Evolutionary conservation across 2,797 vertebrate genomes (phyloP).

Genomic region (Aselliscus stoliczkanus): DNA sequence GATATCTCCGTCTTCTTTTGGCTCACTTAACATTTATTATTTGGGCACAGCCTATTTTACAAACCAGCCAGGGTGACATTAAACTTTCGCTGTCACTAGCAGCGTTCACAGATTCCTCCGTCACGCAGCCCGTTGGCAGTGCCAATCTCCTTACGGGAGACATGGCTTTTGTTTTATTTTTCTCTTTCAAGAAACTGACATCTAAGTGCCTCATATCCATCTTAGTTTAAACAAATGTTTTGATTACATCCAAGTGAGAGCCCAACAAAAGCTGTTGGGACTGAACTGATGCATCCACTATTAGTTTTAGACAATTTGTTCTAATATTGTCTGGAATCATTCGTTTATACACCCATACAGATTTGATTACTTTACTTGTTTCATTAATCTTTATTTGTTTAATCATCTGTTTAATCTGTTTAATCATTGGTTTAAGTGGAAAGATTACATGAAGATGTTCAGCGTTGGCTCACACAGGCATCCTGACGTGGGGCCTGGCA

Average conservation of each 20-base stretch:
- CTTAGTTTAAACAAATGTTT: conserved; percentile 79
- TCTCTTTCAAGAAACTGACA: conserved; percentile 72
- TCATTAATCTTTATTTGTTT: conserved; percentile 86
- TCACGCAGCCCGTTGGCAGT: accelerated
- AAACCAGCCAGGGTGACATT: not conserved
- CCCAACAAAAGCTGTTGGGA: conserved; percentile 75
- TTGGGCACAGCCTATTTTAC: not conserved
- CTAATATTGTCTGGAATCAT: conserved; percentile 81
- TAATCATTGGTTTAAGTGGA: conserved; percentile 83
- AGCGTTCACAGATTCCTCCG: not conserved
- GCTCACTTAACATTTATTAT: not conserved
- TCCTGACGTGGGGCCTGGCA: conserved; percentile 19
- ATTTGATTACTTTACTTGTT: conserved; percentile 84
- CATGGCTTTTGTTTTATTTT: conserved; percentile 63
- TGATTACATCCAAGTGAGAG: conserved; percentile 70
- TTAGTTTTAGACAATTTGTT: conserved; percentile 83
- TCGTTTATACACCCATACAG: conserved; percentile 80
- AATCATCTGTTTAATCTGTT: conserved; percentile 85
- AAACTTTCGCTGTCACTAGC: not conserved
- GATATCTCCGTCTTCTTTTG: not conserved
- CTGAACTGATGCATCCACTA: conserved; percentile 59
- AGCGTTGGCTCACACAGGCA: conserved; percentile 8
- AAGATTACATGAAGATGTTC: conserved; percentile 79
- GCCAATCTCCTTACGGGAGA: conserved; percentile 38
- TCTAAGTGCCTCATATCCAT: conserved; percentile 66